These are phyloP conservation scores for Ganaspis sp. DNA, from an alignment of 1,140 invertebrate genomes.

Conservation along the genomic window DNA sequence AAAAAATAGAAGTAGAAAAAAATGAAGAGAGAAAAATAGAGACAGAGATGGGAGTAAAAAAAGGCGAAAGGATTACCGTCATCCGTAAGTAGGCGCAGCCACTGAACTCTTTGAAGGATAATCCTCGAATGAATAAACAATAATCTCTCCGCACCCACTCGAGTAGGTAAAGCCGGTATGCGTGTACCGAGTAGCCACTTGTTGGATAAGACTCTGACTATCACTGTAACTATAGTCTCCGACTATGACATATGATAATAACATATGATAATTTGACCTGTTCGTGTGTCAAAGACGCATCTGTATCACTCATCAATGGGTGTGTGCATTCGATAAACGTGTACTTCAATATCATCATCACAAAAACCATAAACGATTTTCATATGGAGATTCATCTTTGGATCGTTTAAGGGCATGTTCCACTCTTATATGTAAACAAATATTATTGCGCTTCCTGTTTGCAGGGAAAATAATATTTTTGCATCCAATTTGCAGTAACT, in stretches of 20 bases:
- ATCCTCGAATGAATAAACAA: constrained; percentile 71
- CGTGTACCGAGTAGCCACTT: constrained; percentile 45
- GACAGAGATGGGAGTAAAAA: constrained; percentile 36
- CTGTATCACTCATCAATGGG: neutral
- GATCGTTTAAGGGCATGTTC: too few species aligned
- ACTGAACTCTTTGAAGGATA: constrained; percentile 71
- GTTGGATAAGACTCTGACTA: neutral
- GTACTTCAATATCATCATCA: too few species aligned
- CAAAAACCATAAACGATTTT: too few species aligned
- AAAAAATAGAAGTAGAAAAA: constrained; percentile 5
- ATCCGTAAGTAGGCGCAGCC: constrained; percentile 68
- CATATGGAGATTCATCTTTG: too few species aligned
- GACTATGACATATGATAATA: neutral
- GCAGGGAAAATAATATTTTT: too few species aligned
- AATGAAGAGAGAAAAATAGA: neutral
- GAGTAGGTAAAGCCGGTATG: constrained; percentile 58
- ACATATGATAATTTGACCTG: too few species aligned
- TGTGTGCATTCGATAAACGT: too few species aligned
- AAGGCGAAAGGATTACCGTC: constrained; percentile 63
- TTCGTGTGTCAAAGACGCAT: neutral
- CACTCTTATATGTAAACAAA: too few species aligned
- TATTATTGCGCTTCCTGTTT: too few species aligned
- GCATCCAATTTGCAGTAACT: too few species aligned
- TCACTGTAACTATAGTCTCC: too few species aligned
- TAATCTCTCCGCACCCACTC: constrained; percentile 66